Evolutionary conservation across 2,888 invertebrate species (phyloP).

Genomic region (Tetragonisca angustula): DNA sequence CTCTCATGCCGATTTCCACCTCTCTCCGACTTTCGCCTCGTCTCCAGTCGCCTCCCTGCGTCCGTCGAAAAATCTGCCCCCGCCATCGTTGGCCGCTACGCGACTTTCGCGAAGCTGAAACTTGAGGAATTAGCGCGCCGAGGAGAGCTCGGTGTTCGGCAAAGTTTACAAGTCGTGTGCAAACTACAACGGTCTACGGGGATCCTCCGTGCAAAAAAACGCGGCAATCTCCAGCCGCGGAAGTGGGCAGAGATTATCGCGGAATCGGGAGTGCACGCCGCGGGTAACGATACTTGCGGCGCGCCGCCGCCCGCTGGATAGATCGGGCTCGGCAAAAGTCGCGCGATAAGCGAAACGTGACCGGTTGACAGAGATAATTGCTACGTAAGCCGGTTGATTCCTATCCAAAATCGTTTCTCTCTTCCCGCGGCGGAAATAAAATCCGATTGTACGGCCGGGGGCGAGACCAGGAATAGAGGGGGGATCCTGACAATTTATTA

Average conservation of each 20-base stretch:
- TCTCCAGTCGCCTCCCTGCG: not conserved
- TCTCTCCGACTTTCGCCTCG: not conserved
- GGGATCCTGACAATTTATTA: constrained; percentile 76
- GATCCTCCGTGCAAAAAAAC: not conserved
- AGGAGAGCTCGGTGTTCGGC: not conserved
- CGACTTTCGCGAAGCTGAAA: too few species aligned
- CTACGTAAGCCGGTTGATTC: constrained; percentile 58
- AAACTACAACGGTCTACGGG: not conserved
- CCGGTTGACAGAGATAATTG: constrained; percentile 66
- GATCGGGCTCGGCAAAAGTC: constrained; percentile 49
- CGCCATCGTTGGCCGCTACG: too few species aligned
- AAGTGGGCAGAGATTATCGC: constrained; percentile 58
- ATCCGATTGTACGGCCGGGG: constrained; percentile 47
- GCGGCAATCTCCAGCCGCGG: constrained; percentile 39
- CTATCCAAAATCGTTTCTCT: constrained; percentile 66
- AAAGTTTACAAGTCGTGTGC: constrained; percentile 21
- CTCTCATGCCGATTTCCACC: constrained; percentile 12
- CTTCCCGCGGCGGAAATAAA: constrained; percentile 48
- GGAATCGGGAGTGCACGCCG: constrained; percentile 31
- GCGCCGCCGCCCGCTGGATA: constrained; percentile 30
- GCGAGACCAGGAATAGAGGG: constrained; percentile 39
- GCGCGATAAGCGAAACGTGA: constrained; percentile 64
- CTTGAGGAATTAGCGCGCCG: too few species aligned
- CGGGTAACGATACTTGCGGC: constrained; percentile 29
- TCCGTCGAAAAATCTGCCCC: constrained; percentile 21